Percentiles rank a stretch among this genome's conserved stretches.
Evolutionary conservation across 2,113 vertebrate species (phyloP).

Genomic region (Gadus chalcogrammus): DNA sequence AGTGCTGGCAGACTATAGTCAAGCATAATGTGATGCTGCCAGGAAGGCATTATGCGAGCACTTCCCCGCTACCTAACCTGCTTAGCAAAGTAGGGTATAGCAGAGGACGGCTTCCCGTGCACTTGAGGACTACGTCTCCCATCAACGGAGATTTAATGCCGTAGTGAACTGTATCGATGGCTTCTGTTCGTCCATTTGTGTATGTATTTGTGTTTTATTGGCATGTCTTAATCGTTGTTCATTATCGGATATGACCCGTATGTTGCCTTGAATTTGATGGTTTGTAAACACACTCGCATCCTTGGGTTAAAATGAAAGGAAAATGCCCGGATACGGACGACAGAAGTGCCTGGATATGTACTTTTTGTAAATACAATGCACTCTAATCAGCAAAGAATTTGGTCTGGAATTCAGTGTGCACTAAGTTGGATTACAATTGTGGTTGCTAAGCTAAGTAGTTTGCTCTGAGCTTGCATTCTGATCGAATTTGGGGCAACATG

Average conservation of each 20-base stretch:
- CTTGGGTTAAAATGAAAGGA: slow-evolving; percentile 12
- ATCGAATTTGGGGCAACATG: slow-evolving; percentile 37
- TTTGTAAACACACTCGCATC: slow-evolving; percentile 10
- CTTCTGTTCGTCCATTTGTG: slow-evolving; percentile 21
- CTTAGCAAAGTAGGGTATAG: slow-evolving; percentile 40
- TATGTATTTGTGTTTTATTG: slow-evolving; percentile 10
- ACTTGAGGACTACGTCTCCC: slow-evolving; percentile 8
- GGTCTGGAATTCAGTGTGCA: slow-evolving; percentile 28
- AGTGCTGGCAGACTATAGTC: slow-evolving; percentile 39
- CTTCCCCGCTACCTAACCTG: slow-evolving; percentile 48
- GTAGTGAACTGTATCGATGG: not conserved
- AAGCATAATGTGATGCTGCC: slow-evolving; percentile 48
- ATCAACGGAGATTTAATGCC: not conserved
- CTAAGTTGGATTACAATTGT: slow-evolving; percentile 49
- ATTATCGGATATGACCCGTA: too few relatives aligned
- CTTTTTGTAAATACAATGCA: slow-evolving; percentile 45
- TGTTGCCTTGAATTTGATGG: not conserved
- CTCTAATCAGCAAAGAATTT: slow-evolving; percentile 45
- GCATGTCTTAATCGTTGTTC: too few relatives aligned
- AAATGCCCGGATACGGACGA: not conserved
- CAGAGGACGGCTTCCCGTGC: slow-evolving; percentile 29
- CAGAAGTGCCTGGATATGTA: slow-evolving; percentile 9
- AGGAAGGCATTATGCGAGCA: slow-evolving; percentile 52
- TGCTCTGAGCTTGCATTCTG: slow-evolving; percentile 45
- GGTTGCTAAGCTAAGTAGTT: slow-evolving; percentile 44